A percentile compares a stretch with the other conserved stretches of the same genome.
Evolutionary conservation across 1,140 invertebrate genomes (phyloP).

Genomic region (Drosophila bifasciata): DNA sequence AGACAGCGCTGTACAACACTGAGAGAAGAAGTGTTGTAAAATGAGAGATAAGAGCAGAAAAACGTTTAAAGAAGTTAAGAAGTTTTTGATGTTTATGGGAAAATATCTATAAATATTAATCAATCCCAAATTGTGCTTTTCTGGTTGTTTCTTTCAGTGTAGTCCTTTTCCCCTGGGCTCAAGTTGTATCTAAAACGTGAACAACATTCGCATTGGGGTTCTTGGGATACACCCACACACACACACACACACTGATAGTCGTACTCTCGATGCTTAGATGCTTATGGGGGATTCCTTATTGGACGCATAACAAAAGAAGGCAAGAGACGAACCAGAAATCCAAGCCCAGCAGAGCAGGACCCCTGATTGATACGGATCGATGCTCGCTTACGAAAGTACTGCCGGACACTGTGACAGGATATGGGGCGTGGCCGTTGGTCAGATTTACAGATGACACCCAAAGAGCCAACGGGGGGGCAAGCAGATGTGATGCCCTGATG

Average conservation of each 20-base stretch:
- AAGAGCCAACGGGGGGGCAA: neutral
- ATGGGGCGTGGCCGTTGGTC: slow-evolving; percentile 8
- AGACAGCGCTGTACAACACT: neutral
- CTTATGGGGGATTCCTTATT: slow-evolving; percentile 3
- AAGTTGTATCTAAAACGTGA: slow-evolving; percentile 61
- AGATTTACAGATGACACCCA: slow-evolving; percentile 24
- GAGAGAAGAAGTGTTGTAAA: too few species aligned
- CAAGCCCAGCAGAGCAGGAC: slow-evolving; percentile 19
- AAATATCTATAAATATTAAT: too few species aligned
- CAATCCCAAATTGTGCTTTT: neutral
- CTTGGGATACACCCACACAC: slow-evolving; percentile 36
- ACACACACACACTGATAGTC: slow-evolving; percentile 8
- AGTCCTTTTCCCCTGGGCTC: slow-evolving; percentile 2
- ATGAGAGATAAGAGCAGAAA: too few species aligned
- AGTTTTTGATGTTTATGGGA: too few species aligned
- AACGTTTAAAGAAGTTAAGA: too few species aligned
- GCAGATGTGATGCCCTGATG: too few species aligned
- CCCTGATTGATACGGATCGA: slow-evolving; percentile 62
- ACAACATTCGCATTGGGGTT: slow-evolving; percentile 63
- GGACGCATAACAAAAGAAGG: slow-evolving; percentile 42
- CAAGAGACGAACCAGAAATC: neutral
- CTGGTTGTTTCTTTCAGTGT: neutral
- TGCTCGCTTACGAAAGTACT: slow-evolving; percentile 29
- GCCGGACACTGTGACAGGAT: slow-evolving; percentile 1
- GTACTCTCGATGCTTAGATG: neutral